Conservation (phyloP, 1,140 invertebrate genomes). For the Drosophila neocordata region DNA sequence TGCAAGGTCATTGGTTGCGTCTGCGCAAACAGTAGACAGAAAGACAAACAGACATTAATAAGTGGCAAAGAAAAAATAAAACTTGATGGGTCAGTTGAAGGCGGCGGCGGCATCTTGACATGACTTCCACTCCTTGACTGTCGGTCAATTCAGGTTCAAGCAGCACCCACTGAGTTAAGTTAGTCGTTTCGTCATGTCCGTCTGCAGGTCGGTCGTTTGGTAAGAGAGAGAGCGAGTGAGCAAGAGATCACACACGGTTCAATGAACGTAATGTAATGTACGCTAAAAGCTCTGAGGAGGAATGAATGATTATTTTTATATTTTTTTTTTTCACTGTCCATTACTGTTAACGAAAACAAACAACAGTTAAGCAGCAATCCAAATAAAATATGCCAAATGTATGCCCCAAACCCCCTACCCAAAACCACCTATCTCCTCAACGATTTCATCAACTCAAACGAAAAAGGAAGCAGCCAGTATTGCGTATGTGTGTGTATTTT, state of each 20-base stretch:
- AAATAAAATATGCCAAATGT: slow-evolving; percentile 60
- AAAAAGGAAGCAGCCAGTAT: slow-evolving; percentile 66
- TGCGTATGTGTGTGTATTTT: background rate
- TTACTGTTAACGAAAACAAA: slow-evolving; percentile 78
- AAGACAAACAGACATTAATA: slow-evolving; percentile 30
- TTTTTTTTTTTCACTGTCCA: slow-evolving; percentile 34
- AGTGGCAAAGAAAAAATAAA: slow-evolving; percentile 19
- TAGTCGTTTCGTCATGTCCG: slow-evolving; percentile 21
- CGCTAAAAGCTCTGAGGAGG: background rate
- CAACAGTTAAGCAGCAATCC: slow-evolving; percentile 66
- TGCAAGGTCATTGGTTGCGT: slow-evolving; percentile 73
- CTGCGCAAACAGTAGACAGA: slow-evolving; percentile 56
- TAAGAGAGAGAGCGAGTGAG: no score
- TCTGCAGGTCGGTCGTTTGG: slow-evolving; percentile 21
- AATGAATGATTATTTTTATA: background rate
- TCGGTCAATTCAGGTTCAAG: slow-evolving; percentile 48
- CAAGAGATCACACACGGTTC: slow-evolving; percentile 61
- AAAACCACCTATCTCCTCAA: background rate
- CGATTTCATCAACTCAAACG: slow-evolving; percentile 15
- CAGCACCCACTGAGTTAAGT: slow-evolving; percentile 32
- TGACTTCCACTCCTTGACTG: slow-evolving; percentile 24
- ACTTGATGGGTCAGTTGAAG: slow-evolving; percentile 33
- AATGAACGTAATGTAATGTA: slow-evolving; percentile 73
- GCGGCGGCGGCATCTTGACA: slow-evolving; percentile 12
- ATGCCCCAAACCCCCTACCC: slow-evolving; percentile 13